Evolutionary conservation across 2,797 vertebrate species (phyloP).

Genomic region (Pagetopsis macropterus): DNA sequence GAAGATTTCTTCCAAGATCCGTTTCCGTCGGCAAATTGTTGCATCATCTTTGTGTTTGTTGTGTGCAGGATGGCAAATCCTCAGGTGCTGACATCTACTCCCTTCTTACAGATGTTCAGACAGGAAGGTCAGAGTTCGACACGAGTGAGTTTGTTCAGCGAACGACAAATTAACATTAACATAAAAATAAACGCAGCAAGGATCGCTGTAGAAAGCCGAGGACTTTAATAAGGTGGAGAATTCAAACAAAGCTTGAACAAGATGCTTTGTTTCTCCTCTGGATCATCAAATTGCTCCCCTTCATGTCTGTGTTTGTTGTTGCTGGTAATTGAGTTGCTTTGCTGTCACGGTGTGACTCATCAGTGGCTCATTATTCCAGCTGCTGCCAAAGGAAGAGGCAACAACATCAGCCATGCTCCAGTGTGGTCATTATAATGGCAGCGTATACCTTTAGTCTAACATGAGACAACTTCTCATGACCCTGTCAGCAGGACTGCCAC

Average conservation of each 20-base stretch:
- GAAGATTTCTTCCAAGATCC: no score
- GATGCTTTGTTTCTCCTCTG: constrained; percentile 42
- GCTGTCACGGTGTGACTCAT: constrained; percentile 63
- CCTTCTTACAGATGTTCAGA: constrained; percentile 4
- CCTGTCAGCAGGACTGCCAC: constrained; percentile 31
- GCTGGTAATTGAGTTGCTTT: constrained; percentile 69
- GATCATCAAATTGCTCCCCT: constrained; percentile 56
- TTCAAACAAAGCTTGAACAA: constrained; percentile 47
- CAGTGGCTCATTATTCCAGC: constrained; percentile 70
- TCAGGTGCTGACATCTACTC: constrained; percentile 10
- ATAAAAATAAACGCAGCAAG: constrained; percentile 33
- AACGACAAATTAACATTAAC: constrained; percentile 40
- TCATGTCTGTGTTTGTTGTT: constrained; percentile 56
- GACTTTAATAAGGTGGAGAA: constrained; percentile 46
- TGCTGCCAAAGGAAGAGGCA: constrained; percentile 48
- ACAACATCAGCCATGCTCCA: constrained; percentile 33
- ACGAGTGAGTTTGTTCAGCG: constrained; percentile 35
- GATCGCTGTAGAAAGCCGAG: constrained; percentile 6
- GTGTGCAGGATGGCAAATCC: neutral
- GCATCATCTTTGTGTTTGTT: neutral
- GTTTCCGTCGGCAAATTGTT: no score
- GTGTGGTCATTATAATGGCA: constrained; percentile 53
- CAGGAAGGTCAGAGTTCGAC: constrained; percentile 16
- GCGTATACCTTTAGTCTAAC: constrained; percentile 27
- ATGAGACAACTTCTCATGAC: constrained; percentile 15